Base-by-base conservation (phyloP, 2,113 vertebrate species). In the Vombatus ursinus region DNA sequence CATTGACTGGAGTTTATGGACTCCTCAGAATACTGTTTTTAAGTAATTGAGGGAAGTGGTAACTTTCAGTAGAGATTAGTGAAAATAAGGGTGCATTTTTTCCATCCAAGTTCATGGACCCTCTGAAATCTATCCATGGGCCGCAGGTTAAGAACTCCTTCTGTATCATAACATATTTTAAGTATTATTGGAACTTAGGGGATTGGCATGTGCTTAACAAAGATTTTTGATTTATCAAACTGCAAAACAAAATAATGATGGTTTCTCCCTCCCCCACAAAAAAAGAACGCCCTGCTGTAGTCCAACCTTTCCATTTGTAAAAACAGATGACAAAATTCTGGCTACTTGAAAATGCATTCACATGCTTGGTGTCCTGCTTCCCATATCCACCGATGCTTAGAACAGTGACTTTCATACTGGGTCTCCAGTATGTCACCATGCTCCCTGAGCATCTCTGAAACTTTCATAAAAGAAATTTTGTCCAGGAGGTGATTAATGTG, bases 401-500 rank as follows among this genome's bases (percentile, higher is more conserved):
- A 44, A 44, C 6, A 8, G 19, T 84, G 68, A n/a, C 31, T 37
- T 77, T n/a, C 68, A 84, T 84, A 3, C n/a, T 84, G 19, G n/a
- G 52, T 52, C 52, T 52, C 16, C 52, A 52, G 52, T 52, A 52
- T 52, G 16, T 52, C 37, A 19, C 37, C 12, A 5, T 12, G 37
- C 37, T 77, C 16, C 37, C 68, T 37, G 12, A 77, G 16, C 16
- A n/a, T 77, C 22, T 37, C 49, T 84, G 51, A 52, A 68, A 96
- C 50, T 61, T 91, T 96, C 61, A 95, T 96, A 96, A 97, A 84
- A 96, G 68, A 97, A 97, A 97, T 50, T 90, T 91, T 92, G 50
- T n/a, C 89, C 44, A 2, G 52, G 52, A 54, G 19, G 7, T 10
- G 47, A 9, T 28, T 48, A 37, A 25, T 84, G 8, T 57, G 52